Conservation (phyloP, 1,140 invertebrate genomes). For the Drosophila punjabiensis region DNA sequence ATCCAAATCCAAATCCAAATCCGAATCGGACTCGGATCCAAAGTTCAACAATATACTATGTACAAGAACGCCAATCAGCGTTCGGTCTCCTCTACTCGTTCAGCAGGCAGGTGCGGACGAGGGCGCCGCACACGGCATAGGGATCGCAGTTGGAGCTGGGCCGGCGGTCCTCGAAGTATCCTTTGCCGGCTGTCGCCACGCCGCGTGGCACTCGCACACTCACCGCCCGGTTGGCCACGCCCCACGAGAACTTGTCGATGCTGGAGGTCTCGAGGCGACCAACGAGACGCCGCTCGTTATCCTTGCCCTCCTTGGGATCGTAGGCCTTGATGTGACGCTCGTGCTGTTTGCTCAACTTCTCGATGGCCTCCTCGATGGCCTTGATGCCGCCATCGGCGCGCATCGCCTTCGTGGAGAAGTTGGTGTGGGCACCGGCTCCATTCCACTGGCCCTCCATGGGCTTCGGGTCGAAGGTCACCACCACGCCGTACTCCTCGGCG, state of each 20-base stretch:
- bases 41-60: slow-evolving; percentile 37
- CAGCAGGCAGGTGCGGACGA: slow-evolving; percentile 90
- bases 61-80: slow-evolving; percentile 40
- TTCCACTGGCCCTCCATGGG: slow-evolving; percentile 95
- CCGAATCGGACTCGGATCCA: slow-evolving; percentile 7
- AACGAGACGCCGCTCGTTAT: slow-evolving; percentile 93
- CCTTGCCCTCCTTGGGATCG: slow-evolving; percentile 93
- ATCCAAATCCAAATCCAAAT: slow-evolving; percentile 11
- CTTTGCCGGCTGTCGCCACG: slow-evolving; percentile 92
- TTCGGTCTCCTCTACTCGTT: slow-evolving; percentile 77
- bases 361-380: slow-evolving; percentile 91
- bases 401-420: slow-evolving; percentile 95
- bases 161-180: slow-evolving; percentile 95
- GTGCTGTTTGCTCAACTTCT: slow-evolving; percentile 92
- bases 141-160: slow-evolving; percentile 96
- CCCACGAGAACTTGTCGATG: slow-evolving; percentile 93
- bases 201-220: slow-evolving; percentile 91
- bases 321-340: slow-evolving; percentile 95
- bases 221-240: slow-evolving; percentile 90
- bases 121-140: slow-evolving; percentile 89
- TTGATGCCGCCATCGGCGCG: slow-evolving; percentile 91
- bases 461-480: slow-evolving; percentile 94
- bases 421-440: slow-evolving; percentile 92
- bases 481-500: slow-evolving; percentile 95
- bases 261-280: slow-evolving; percentile 93